phyloP scores from a whole-genome alignment of 2,797 vertebrate genomes.

The Parotocinclus haroldoi region DNA sequence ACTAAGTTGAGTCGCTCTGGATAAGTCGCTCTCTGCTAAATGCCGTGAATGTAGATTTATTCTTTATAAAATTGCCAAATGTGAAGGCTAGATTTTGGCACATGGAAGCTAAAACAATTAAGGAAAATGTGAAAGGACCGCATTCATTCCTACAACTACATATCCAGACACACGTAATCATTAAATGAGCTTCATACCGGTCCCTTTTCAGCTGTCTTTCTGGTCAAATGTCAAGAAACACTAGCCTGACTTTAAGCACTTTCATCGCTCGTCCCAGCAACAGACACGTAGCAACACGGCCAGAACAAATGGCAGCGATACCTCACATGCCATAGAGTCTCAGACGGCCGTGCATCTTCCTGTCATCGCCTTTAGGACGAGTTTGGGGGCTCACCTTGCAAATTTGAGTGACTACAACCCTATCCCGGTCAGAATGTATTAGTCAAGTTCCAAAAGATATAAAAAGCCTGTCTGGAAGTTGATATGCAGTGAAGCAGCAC shows the following conservation, averaged over 20 bases:
- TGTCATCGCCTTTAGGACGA: conserved; percentile 37
- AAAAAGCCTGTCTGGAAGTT: conserved; percentile 17
- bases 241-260: conserved; percentile 38
- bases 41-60: no score
- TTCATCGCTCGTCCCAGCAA: conserved; percentile 41
- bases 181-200: conserved; percentile 8
- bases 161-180: no score
- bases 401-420: neutral
- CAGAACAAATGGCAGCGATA: conserved; percentile 45
- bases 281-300: conserved; percentile 46
- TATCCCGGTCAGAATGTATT: conserved; percentile 7
- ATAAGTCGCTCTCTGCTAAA: no score
- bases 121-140: no score
- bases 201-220: conserved; percentile 35
- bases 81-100: no score
- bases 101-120: no score
- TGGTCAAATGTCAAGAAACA: conserved; percentile 48
- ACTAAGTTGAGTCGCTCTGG: no score
- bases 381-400: conserved; percentile 7
- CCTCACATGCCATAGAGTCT: conserved; percentile 36
- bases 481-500: neutral
- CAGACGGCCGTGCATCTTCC: conserved; percentile 40
- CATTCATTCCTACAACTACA: no score
- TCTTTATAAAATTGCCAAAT: no score
- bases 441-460: conserved; percentile 10